Percentiles rank a stretch among this genome's conserved stretches.
Evolutionary conservation across 2,888 invertebrate genomes (phyloP).

Genomic region (Drosophila barbarae): DNA sequence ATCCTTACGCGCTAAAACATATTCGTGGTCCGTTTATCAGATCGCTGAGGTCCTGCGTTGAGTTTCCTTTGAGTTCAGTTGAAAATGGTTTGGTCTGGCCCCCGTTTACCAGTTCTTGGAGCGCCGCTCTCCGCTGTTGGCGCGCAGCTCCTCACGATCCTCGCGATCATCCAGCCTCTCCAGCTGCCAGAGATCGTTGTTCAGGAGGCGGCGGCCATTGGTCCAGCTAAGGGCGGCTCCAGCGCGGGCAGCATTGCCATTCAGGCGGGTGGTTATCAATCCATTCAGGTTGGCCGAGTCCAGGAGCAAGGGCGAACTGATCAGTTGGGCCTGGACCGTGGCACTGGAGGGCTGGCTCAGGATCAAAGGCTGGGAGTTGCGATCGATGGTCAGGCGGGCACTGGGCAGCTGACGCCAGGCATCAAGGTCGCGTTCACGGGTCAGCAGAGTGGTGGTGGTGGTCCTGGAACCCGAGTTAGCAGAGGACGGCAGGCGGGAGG

Average conservation of each 20-base stretch:
- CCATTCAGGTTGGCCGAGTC: conserved; percentile 61
- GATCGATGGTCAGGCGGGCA: conserved; percentile 69
- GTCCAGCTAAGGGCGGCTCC: conserved; percentile 58
- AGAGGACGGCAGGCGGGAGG: conserved; percentile 56
- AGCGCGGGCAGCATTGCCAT: conserved; percentile 52
- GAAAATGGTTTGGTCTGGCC: conserved; percentile 29
- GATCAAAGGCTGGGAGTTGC: conserved; percentile 67
- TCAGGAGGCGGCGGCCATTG: conserved; percentile 52
- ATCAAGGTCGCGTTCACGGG: conserved; percentile 65
- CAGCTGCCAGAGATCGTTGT: conserved; percentile 62
- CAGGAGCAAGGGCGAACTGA: conserved; percentile 74
- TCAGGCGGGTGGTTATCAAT: conserved; percentile 55
- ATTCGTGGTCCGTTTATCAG: conserved; percentile 51
- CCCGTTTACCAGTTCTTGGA: conserved; percentile 53
- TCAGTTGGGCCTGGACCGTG: conserved; percentile 76
- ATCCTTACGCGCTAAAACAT: conserved; percentile 34
- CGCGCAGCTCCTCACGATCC: conserved; percentile 37
- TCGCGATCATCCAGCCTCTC: conserved; percentile 54
- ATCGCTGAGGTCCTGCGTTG: conserved; percentile 48
- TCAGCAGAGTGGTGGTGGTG: conserved; percentile 59
- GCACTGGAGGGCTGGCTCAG: conserved; percentile 76
- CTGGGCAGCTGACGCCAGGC: conserved; percentile 61
- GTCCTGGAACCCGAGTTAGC: conserved; percentile 53
- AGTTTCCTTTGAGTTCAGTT: conserved; percentile 45
- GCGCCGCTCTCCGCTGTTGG: conserved; percentile 46